Conservation (phyloP, 2,113 vertebrate genomes). For the Hydropotes inermis region DNA sequence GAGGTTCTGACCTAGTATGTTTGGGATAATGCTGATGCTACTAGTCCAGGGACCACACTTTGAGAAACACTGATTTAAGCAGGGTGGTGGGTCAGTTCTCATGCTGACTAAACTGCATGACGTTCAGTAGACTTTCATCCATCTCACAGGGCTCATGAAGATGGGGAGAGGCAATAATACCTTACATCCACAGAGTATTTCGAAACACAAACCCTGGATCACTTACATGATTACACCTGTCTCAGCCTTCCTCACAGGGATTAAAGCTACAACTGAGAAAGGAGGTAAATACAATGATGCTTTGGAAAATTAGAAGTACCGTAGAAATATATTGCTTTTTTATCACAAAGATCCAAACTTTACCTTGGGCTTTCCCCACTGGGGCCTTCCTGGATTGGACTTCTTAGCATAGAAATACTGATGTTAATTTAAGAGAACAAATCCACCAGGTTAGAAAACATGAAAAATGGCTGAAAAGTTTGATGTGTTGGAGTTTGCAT, state of each 20-base stretch:
- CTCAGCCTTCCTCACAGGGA: not conserved
- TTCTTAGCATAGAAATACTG: not conserved
- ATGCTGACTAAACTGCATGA: not conserved
- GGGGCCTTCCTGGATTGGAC: not conserved
- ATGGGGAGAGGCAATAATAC: not conserved
- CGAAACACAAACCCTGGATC: not conserved
- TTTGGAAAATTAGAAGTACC: not conserved
- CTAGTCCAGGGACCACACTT: not conserved
- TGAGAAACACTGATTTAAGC: constrained; percentile 23
- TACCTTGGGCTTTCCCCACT: not conserved
- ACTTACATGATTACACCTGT: not conserved
- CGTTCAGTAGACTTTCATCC: not conserved
- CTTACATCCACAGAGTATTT: not conserved
- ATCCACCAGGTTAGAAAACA: not conserved
- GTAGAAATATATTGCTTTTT: not conserved
- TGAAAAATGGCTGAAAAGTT: not conserved
- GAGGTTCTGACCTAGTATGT: not conserved
- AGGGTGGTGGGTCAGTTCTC: not conserved
- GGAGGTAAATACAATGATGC: not conserved
- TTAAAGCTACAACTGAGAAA: not conserved
- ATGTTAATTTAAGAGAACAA: not conserved
- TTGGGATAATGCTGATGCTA: not conserved
- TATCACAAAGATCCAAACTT: not conserved
- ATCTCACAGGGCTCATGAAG: not conserved
- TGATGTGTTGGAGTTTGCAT: not conserved